Evolutionary conservation across 2,797 vertebrate species (phyloP).

Genomic region (Clarias laeviceps): DNA sequence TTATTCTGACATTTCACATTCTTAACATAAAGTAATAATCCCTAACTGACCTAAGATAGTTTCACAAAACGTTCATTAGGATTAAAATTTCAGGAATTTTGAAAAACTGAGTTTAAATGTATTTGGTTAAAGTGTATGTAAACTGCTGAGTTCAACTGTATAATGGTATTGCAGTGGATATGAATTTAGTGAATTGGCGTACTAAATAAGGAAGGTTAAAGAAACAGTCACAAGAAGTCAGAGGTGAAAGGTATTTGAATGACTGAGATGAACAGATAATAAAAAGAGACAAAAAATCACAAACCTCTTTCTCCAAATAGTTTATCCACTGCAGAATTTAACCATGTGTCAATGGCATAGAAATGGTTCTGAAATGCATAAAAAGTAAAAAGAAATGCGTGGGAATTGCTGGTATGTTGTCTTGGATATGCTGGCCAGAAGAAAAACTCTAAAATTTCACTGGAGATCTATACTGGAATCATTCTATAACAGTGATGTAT

Average conservation of each 20-base stretch:
- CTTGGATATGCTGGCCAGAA: constrained; percentile 14
- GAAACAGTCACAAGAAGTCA: neutral
- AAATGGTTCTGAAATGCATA: constrained; percentile 75
- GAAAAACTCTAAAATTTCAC: constrained; percentile 2
- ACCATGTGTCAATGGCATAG: constrained; percentile 74
- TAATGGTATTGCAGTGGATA: neutral
- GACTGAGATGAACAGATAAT: neutral
- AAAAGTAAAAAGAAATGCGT: constrained; percentile 29
- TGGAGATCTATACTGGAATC: neutral
- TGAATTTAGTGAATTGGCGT: neutral
- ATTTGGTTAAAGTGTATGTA: too few species aligned
- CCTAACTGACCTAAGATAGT: too few species aligned
- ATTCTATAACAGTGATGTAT: neutral
- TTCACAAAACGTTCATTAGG: too few species aligned
- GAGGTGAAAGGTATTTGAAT: neutral
- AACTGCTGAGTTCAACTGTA: too few species aligned
- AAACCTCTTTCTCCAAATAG: constrained; percentile 85
- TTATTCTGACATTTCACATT: too few species aligned
- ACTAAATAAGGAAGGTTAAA: constrained; percentile 2
- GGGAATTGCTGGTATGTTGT: neutral
- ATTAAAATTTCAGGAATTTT: too few species aligned
- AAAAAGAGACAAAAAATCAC: constrained; percentile 51
- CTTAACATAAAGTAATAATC: too few species aligned
- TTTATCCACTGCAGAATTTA: constrained; percentile 81
- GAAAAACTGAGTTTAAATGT: too few species aligned